Evolutionary conservation across 2,113 vertebrate genomes (phyloP).

Genomic region (Elachura formosa): DNA sequence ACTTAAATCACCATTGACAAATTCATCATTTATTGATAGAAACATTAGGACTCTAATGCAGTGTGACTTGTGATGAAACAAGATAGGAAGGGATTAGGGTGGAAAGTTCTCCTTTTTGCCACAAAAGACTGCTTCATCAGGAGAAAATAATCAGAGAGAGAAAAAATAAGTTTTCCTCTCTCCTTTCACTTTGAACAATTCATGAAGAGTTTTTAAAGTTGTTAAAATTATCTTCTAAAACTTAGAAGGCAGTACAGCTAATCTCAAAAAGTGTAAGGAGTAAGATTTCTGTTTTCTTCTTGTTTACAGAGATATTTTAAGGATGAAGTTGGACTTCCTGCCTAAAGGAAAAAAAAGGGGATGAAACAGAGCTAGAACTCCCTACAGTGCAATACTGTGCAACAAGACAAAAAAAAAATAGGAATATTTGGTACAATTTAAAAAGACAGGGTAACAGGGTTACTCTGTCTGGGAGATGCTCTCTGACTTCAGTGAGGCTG

Average conservation of each 20-base stretch:
- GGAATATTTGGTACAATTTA: background rate
- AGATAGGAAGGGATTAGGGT: background rate
- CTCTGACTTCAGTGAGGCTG: background rate
- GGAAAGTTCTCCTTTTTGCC: background rate
- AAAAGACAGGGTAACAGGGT: background rate
- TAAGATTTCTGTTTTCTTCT: background rate
- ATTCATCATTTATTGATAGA: conserved; percentile 66
- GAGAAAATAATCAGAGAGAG: background rate
- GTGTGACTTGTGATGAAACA: conserved; percentile 35
- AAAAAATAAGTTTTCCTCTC: background rate
- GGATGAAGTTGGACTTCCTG: background rate
- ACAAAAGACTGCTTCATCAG: background rate
- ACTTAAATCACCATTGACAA: conserved; percentile 55
- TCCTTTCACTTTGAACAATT: background rate
- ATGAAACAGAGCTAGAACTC: background rate
- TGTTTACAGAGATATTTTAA: background rate
- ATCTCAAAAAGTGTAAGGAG: background rate
- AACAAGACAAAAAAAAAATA: background rate
- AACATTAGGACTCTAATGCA: conserved; percentile 41
- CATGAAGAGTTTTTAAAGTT: background rate
- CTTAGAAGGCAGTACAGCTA: background rate
- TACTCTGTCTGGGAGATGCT: background rate
- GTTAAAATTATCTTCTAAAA: background rate
- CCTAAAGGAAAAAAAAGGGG: background rate
- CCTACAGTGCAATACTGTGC: background rate